Percentiles rank a stretch among this genome's conserved stretches.
Evolutionary conservation across 2,888 invertebrate species (phyloP).

Genomic region (Vandiemenella viatica): DNA sequence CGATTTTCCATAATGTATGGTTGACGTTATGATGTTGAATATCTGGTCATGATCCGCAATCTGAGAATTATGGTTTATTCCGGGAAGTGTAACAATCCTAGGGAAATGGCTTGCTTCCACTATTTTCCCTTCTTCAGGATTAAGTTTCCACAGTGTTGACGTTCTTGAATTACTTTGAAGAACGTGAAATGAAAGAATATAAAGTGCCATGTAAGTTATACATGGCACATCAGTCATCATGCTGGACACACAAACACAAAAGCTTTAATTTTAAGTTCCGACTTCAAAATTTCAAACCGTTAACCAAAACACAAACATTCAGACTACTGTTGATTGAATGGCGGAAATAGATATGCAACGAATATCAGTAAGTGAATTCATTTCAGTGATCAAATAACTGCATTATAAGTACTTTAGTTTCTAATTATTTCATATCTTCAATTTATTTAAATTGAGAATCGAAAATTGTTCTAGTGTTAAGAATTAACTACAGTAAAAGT

Average conservation of each 20-base stretch:
- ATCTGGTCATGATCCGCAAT: slow-evolving; percentile 47
- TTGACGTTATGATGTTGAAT: slow-evolving; percentile 61
- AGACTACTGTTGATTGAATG: slow-evolving; percentile 7
- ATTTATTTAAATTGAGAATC: no score
- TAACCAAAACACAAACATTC: slow-evolving; percentile 7
- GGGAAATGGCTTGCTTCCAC: slow-evolving; percentile 45
- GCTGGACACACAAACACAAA: background rate
- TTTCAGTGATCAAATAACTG: no score
- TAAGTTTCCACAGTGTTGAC: slow-evolving; percentile 70
- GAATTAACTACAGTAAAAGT: no score
- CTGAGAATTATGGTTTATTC: slow-evolving; percentile 22
- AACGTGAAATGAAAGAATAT: slow-evolving; percentile 55
- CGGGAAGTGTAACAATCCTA: slow-evolving; percentile 30
- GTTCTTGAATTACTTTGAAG: slow-evolving; percentile 64
- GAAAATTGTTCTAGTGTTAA: no score
- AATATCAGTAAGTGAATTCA: no score
- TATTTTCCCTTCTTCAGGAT: slow-evolving; percentile 58
- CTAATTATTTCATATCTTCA: no score
- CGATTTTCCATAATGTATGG: slow-evolving; percentile 46
- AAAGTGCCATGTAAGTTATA: slow-evolving; percentile 47
- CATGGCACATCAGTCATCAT: slow-evolving; percentile 39
- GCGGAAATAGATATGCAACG: slow-evolving; percentile 6
- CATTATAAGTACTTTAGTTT: no score
- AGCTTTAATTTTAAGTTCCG: slow-evolving; percentile 1
- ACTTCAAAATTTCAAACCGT: slow-evolving; percentile 2